A percentile compares a stretch with the other conserved stretches of the same genome.
Evolutionary conservation across 2,797 vertebrate genomes (phyloP).

Genomic region (Tokudaia tokunoshimensis): DNA sequence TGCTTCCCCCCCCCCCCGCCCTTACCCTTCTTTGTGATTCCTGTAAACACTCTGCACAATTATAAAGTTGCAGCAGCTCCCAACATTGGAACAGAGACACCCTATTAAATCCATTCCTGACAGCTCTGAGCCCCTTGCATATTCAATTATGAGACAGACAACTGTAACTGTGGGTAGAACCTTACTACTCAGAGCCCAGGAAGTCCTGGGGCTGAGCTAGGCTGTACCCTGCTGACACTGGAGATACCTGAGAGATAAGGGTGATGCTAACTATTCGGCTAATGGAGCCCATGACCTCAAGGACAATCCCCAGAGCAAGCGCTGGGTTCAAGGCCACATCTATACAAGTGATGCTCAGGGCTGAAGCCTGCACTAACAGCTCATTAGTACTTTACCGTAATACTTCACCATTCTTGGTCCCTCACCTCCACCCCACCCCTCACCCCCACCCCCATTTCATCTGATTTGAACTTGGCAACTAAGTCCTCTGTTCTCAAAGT

Average conservation of each 20-base stretch:
- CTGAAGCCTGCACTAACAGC: background rate
- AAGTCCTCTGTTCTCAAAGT: background rate
- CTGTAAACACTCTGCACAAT: constrained; percentile 79
- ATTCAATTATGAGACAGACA: constrained; percentile 80
- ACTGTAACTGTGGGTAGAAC: constrained; percentile 60
- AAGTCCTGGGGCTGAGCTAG: constrained; percentile 4
- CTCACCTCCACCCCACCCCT: rapidly evolving
- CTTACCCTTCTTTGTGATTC: constrained; percentile 56
- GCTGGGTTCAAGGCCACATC: background rate
- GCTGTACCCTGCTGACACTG: background rate
- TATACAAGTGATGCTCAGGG: background rate
- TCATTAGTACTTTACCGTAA: background rate
- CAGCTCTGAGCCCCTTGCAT: constrained; percentile 76
- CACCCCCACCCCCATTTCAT: background rate
- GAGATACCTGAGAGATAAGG: background rate
- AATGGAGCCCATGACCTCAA: constrained; percentile 34
- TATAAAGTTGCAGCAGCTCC: constrained; percentile 69
- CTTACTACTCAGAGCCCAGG: constrained; percentile 78
- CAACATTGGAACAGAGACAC: constrained; percentile 58
- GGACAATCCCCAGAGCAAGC: constrained; percentile 26
- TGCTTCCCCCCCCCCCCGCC: constrained; percentile 74
- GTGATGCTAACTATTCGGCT: background rate
- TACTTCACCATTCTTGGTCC: background rate
- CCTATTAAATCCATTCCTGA: constrained; percentile 72
- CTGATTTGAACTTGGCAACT: constrained; percentile 67